Conservation (phyloP, 2,113 vertebrate genomes). For the Ctenomys sociabilis region DNA sequence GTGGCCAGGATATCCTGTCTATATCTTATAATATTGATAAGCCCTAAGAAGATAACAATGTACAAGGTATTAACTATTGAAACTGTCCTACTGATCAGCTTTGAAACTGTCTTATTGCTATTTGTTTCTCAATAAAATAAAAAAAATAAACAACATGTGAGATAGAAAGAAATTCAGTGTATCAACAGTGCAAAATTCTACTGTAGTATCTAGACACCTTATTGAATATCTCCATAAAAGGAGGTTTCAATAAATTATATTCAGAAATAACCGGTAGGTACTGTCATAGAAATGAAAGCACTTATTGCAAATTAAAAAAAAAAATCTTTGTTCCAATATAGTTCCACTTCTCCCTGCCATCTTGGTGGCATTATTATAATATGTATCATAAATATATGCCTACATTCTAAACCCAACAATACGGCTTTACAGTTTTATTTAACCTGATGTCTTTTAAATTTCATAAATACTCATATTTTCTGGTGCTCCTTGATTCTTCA, state of each 20-base stretch:
- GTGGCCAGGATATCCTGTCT: too few relatives aligned
- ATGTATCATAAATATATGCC: neutral
- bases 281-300: constrained; percentile 54
- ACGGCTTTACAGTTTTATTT: neutral
- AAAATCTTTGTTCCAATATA: neutral
- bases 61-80: too few relatives aligned
- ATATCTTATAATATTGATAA: too few relatives aligned
- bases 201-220: constrained; percentile 76
- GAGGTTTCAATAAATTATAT: constrained; percentile 79
- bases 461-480: neutral
- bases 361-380: neutral
- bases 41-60: too few relatives aligned
- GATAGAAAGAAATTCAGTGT: constrained; percentile 83
- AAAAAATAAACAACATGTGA: constrained; percentile 81
- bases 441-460: neutral
- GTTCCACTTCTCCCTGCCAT: neutral
- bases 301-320: constrained; percentile 48
- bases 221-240: constrained; percentile 74
- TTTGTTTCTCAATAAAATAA: too few relatives aligned
- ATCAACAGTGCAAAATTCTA: constrained; percentile 80
- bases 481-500: neutral
- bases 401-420: neutral
- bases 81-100: too few relatives aligned
- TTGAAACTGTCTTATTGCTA: too few relatives aligned
- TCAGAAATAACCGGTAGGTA: constrained; percentile 78